Evolutionary conservation across 2,888 invertebrate species (phyloP).

Genomic region (Augiades crinisus): DNA sequence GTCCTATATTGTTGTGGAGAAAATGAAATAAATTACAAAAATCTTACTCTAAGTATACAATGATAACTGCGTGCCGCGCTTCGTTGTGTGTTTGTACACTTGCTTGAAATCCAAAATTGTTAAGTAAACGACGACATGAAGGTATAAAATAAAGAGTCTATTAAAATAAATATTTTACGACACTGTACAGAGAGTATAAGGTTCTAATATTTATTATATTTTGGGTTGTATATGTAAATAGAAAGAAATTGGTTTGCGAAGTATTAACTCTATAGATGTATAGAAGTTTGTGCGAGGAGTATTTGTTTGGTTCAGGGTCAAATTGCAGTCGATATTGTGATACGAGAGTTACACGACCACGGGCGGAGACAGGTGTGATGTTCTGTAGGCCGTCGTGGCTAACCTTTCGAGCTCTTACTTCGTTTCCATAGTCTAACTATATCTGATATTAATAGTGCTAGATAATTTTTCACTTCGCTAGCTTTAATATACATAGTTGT

Average conservation of each 20-base stretch:
- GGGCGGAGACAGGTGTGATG: neutral
- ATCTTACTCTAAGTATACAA: too few species aligned
- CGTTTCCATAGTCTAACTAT: slow-evolving; percentile 1
- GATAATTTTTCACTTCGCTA: slow-evolving; percentile 11
- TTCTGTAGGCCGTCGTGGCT: slow-evolving; percentile 6
- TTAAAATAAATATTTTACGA: slow-evolving; percentile 47
- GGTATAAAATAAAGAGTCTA: slow-evolving; percentile 47
- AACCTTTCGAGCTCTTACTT: neutral
- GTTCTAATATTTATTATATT: slow-evolving; percentile 67
- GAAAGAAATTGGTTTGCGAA: slow-evolving; percentile 43
- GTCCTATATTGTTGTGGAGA: too few species aligned
- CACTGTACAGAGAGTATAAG: slow-evolving; percentile 72
- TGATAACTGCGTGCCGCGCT: too few species aligned
- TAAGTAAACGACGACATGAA: slow-evolving; percentile 29
- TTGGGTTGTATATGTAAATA: slow-evolving; percentile 61
- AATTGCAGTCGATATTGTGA: neutral
- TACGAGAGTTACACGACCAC: too few species aligned
- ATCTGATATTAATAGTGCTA: slow-evolving; percentile 4
- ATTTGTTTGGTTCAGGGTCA: slow-evolving; percentile 11
- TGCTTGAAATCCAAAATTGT: slow-evolving; percentile 12
- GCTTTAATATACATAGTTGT: neutral
- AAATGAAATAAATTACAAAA: too few species aligned
- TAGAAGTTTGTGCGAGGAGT: slow-evolving; percentile 3
- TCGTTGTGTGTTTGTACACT: neutral
- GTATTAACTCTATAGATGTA: slow-evolving; percentile 19